Percentiles rank a stretch among this genome's conserved stretches.
phyloP scores from a whole-genome alignment of 1,140 invertebrate genomes.

The Heliconius hewitsoni region DNA sequence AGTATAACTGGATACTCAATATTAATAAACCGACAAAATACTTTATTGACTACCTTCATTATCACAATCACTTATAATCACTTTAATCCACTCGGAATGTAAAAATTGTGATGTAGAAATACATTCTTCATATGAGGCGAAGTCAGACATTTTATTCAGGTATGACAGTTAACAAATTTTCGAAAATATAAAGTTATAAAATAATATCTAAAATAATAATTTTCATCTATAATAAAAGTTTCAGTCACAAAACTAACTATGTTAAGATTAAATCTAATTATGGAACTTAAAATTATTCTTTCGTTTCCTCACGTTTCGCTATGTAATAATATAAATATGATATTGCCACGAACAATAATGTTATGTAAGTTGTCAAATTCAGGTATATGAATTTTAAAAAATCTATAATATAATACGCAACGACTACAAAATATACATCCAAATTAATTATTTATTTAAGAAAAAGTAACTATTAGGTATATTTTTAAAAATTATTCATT shows the following conservation, averaged over 20 bases:
- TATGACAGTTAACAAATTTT: not conserved
- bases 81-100: conserved; percentile 3
- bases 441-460: not conserved
- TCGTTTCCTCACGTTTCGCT: not conserved
- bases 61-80: conserved; percentile 9
- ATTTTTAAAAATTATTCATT: not conserved
- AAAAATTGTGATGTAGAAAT: conserved; percentile 16
- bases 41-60: conserved; percentile 9
- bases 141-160: not conserved
- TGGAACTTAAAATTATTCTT: not conserved
- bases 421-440: not conserved
- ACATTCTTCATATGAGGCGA: not conserved
- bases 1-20: not conserved
- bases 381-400: not conserved
- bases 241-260: not conserved
- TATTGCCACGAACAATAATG: not conserved
- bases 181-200: not conserved
- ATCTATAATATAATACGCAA: not conserved
- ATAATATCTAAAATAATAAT: not conserved
- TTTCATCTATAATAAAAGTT: not conserved
- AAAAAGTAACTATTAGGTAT: not conserved
- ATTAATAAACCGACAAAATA: not conserved
- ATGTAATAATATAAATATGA: not conserved
- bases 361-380: not conserved
- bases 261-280: not conserved